Base-by-base conservation (phyloP, 1,140 invertebrate genomes). In the Cyclina sinensis region DNA sequence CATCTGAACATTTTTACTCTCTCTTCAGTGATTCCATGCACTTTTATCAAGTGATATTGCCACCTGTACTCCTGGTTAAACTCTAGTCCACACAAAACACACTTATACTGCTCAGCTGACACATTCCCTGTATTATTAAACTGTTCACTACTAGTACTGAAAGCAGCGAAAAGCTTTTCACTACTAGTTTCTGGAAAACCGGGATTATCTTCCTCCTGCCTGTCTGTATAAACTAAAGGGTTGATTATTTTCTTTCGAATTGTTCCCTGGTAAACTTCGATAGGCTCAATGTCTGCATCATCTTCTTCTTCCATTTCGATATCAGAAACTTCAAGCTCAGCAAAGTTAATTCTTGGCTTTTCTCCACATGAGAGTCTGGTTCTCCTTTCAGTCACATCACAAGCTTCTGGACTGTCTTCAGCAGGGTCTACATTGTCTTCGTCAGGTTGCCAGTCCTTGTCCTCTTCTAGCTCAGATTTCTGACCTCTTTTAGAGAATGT, bases 11-110 rank as follows among this genome's bases (percentile, higher is more conserved):
- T 39, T 54, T 84, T 68, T 12, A 43, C 39, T 39, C 70, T 54
- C 7, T 79, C 74, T 0, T 21, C 62, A 16, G 54, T 16, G 12
- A 88, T 65, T 1, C 78, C 62, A 62, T 88, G 86, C 12, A 88
- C 86, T 62, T 88, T 88, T 30, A 83, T 83, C 79, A 82, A 73
- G 43, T 88, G 86, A 32, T 82, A 88, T 3, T 88, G 78, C 48
- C 39, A 62, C 43, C 86, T 68, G 43, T 88, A 88, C 18, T 82
- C 48, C 30, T 88, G 86, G 39, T 88, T 88, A 51, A 88, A 88
- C n/a, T 88, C 79, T 24, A 88, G 35, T 62, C 86, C 86, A 65
- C 86, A 88, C 11, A 88, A 12, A 27, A n/a, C 43, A 82, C 86
- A 88, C 35, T 43, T 81, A 21, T 30, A 74, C 18, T 51, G 35